Evolutionary conservation across 2,797 vertebrate genomes (phyloP), one percentile per base, ranked within the genome.

Genomic region (Decapterus maruadsi): DNA sequence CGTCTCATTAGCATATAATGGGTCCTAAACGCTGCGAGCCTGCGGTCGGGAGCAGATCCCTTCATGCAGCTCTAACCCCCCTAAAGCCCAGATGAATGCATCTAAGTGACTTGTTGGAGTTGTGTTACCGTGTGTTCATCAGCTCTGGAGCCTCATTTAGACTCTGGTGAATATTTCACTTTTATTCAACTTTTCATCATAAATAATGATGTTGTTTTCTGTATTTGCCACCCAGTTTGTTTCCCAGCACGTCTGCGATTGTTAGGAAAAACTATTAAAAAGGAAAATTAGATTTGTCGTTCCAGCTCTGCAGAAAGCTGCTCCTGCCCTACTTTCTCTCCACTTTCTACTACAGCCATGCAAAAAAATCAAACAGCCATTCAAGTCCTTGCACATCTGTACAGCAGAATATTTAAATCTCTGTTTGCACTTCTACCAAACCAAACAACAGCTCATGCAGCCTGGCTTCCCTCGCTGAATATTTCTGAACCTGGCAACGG

Each of bases 401-500:
- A 6, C 17, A 13, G 17, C 45, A 45, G 38, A 43, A 59, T 55
- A 61, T 48, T 48, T n/a, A 43, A 60, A 43, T 42, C 11, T 6
- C 38, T 12, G 14, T 54, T 46, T 68, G 48, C n/a, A 13, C 12
- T 45, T 26, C 22, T 36, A 38, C 34, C 34, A 31, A 36, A n/a
- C 26, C 29, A 11, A 48, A 66, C 50, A 42, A 14, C 50, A 42
- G 16, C 22, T 69, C 42, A 42, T 12, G 20, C 46, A 31, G 7
- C 58, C 31, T 36, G 38, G 31, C 58, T 43, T 43, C 7, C 7
- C 38, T 63, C 26, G 43, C 16, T 72, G 31, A 46, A 60, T 77
- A n/a, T 72, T 46, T 54, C 26, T 29, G 8, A 17, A 59, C 58
- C 17, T 78, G 29, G 61, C 26, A 51, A 59, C 20, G 8, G 46